phyloP scores from a whole-genome alignment of 2,888 invertebrate species.

The Aricia artaxerxes region DNA sequence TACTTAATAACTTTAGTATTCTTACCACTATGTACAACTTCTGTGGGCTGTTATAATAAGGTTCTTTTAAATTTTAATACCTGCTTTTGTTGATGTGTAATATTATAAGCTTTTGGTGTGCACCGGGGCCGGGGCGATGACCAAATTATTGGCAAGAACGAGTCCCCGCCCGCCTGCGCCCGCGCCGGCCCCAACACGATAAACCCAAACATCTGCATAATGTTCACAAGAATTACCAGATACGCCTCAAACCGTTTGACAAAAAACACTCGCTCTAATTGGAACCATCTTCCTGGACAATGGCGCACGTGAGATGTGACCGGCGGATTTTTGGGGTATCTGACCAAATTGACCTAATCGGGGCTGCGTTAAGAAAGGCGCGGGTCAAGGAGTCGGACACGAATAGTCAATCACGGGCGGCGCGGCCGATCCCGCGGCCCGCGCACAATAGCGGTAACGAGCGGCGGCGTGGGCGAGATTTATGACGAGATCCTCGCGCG shows the following conservation, averaged over 20 bases:
- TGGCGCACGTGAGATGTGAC: background rate
- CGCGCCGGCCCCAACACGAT: slow-evolving; percentile 37
- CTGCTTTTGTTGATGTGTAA: background rate
- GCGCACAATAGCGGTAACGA: slow-evolving; percentile 73
- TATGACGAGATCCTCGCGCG: slow-evolving; percentile 65
- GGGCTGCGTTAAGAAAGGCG: slow-evolving; percentile 55
- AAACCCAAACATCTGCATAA: slow-evolving; percentile 14
- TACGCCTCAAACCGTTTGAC: background rate
- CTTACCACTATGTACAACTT: background rate
- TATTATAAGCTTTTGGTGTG: slow-evolving; percentile 12
- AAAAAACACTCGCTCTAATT: background rate
- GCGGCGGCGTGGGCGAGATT: slow-evolving; percentile 78
- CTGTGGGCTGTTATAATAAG: background rate
- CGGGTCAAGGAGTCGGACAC: slow-evolving; percentile 68
- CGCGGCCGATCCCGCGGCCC: slow-evolving; percentile 72
- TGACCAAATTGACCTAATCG: slow-evolving; percentile 26
- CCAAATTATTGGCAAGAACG: slow-evolving; percentile 74
- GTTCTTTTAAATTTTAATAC: background rate
- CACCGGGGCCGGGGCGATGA: slow-evolving; percentile 61
- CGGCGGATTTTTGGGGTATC: background rate
- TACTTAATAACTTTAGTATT: background rate
- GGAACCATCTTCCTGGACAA: background rate
- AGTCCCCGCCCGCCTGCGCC: slow-evolving; percentile 51
- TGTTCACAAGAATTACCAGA: slow-evolving; percentile 14
- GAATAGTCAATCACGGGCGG: slow-evolving; percentile 78